Conservation (phyloP, 1,140 invertebrate species). For the Bombus fervidus region DNA sequence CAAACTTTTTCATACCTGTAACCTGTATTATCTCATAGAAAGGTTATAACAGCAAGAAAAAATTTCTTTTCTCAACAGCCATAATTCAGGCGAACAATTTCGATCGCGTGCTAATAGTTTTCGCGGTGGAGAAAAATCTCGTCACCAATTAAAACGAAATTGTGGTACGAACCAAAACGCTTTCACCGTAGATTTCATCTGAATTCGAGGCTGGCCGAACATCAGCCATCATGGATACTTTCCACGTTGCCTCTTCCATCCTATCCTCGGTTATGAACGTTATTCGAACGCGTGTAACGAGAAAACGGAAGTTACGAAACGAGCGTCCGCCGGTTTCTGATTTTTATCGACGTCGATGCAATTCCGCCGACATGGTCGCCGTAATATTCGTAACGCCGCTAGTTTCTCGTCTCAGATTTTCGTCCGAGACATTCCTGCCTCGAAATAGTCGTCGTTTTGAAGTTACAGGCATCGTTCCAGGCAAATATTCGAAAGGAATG, state of each 20-base stretch:
- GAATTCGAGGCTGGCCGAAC: too few species aligned
- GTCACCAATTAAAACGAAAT: neutral
- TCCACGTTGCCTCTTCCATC: neutral
- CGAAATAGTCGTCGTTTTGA: neutral
- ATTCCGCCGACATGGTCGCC: neutral
- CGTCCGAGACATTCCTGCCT: neutral
- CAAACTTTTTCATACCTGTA: too few species aligned
- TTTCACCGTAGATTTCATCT: conserved; percentile 26
- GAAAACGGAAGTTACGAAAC: conserved; percentile 33
- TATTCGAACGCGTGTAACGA: conserved; percentile 1
- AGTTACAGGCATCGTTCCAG: neutral
- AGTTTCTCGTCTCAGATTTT: neutral
- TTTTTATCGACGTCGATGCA: conserved; percentile 6
- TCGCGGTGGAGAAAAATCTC: neutral
- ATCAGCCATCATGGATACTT: neutral
- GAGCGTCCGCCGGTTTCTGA: neutral
- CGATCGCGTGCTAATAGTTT: neutral
- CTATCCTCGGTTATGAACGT: neutral
- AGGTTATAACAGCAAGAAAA: too few species aligned
- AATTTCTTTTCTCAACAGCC: neutral
- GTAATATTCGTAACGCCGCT: neutral
- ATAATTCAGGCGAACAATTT: neutral
- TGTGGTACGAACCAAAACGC: neutral
- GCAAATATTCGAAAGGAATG: neutral
- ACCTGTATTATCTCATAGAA: too few species aligned